These are phyloP conservation scores for Punctoribates punctum DNA, from an alignment of 2,888 invertebrate genomes.

Conservation along the genomic window DNA sequence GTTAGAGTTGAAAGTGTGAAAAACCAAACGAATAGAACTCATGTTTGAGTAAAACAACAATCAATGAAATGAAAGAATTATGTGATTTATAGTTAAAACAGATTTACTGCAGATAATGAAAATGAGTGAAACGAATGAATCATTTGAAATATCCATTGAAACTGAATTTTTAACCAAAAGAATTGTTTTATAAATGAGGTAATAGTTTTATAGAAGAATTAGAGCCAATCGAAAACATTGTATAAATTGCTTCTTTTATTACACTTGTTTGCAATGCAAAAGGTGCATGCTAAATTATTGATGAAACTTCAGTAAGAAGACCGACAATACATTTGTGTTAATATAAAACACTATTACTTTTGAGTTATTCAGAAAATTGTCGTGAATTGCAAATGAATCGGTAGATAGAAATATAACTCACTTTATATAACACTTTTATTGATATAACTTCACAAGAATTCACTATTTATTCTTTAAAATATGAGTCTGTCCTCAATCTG, in stretches of 20 bases:
- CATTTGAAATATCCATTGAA: no score
- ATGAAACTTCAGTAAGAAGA: background rate
- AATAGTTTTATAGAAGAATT: background rate
- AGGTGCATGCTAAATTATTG: background rate
- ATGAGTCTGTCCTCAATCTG: background rate
- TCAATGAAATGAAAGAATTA: no score
- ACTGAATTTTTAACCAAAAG: no score
- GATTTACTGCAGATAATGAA: no score
- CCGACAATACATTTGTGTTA: background rate
- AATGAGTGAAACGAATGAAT: no score
- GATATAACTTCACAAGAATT: background rate
- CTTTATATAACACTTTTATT: slow-evolving; percentile 8
- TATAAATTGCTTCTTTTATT: background rate
- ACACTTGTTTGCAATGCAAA: background rate
- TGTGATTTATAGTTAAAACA: no score
- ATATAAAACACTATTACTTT: slow-evolving; percentile 19
- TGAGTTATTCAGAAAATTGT: slow-evolving; percentile 13
- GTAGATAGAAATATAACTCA: background rate
- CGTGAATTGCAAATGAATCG: background rate
- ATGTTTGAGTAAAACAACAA: no score
- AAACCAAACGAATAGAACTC: no score
- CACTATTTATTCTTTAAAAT: background rate
- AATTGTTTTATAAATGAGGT: no score
- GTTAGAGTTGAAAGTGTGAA: no score
- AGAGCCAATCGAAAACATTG: background rate